Conservation (phyloP, 2,888 invertebrate genomes). For the Tuberolachnus salignus region DNA sequence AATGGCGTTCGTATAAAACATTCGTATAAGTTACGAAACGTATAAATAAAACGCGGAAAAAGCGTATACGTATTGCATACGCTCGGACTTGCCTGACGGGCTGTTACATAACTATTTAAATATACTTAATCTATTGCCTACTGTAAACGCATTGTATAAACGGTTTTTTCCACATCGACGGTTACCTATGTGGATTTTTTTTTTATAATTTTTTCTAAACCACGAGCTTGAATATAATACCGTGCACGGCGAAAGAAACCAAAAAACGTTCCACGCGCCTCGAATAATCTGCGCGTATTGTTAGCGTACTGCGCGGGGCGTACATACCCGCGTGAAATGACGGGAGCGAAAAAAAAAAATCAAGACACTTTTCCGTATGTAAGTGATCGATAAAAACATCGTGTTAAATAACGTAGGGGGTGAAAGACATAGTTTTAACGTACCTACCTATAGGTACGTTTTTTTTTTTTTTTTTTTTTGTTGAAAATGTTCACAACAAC, state of each 20-base stretch:
- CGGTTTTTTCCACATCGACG: background rate
- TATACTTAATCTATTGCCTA: background rate
- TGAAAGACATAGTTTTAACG: too few species aligned
- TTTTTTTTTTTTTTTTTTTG: too few species aligned
- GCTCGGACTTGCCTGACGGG: background rate
- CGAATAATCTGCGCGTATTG: background rate
- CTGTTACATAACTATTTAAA: slow-evolving; percentile 4
- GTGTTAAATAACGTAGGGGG: too few species aligned
- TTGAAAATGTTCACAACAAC: too few species aligned
- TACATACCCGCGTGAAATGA: background rate
- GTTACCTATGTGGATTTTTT: background rate
- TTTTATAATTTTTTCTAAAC: background rate
- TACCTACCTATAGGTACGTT: too few species aligned
- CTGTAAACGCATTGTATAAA: background rate
- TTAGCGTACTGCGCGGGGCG: background rate
- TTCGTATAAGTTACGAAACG: too few species aligned
- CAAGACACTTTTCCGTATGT: too few species aligned
- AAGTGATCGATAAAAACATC: too few species aligned
- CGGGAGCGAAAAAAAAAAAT: too few species aligned
- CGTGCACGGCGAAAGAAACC: background rate
- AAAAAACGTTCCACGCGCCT: background rate
- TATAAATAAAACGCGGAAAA: background rate
- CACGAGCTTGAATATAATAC: background rate
- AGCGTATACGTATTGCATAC: too few species aligned
- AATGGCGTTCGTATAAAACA: background rate